Base-by-base conservation (phyloP, 2,888 invertebrate species). In the Dicyrtoma fusca region DNA sequence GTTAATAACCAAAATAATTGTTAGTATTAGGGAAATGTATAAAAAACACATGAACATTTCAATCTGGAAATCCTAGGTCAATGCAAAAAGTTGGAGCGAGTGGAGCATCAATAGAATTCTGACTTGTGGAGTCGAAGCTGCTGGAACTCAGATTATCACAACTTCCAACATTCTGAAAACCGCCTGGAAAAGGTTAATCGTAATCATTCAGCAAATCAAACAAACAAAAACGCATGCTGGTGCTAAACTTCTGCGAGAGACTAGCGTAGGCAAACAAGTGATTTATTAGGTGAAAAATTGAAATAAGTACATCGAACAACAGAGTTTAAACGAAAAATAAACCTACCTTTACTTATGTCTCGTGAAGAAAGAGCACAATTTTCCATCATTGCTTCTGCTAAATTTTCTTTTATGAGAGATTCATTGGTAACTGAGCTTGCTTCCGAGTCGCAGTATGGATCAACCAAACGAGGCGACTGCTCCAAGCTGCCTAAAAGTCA, bases 371-470 rank as follows among this genome's bases (percentile, higher is more conserved):
- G 83, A 13, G 86, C 86, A 8, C 90, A 89, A 21, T 90, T 89
- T 83, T 96, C 96, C 80, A 92, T 87, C 96, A 96, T 96, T 69
- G 96, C 96, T 83, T 96, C 96, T 0, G 95, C 96, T 69, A 96
- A 86, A 84, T 94, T 94, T 83, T 95, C 95, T 79, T 90, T 88
- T 17, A 96, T 86, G 81, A 92, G 90, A 72, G 91, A 89, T 81
- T 95, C 95, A 70, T 69, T 76, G 44, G 77, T 73, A 55, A 78
- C 74, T 34, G 75, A 25, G 14, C 75, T 73, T 11, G 73, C 63
- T 47, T 80, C 79, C 14, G 78, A 72, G 57, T 79, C 77, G 62
- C 76, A 78, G 55, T 78, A 78, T 13, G 78, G 76, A 83, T 94
- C 94, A 82, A 92, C 88, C 66, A 91, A 84, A 80, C 90, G 88